Percentiles rank a stretch among this genome's conserved stretches.
Conservation (phyloP, 2,797 vertebrate species). For the Botia kubotai region DNA sequence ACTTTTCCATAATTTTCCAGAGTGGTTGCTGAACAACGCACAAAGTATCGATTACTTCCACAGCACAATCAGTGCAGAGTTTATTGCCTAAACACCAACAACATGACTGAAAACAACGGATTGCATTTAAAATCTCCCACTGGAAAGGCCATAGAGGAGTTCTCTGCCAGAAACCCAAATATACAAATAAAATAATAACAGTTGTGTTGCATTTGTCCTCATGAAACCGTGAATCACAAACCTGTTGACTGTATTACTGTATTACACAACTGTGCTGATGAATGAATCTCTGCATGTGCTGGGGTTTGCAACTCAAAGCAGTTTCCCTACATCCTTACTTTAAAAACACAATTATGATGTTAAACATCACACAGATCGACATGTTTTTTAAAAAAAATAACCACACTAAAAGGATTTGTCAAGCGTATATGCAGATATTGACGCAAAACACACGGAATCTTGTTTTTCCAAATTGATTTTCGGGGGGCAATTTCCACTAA, state of each 20-base stretch:
- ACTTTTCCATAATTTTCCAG: too few species aligned
- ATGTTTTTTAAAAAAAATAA: neutral
- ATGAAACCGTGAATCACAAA: neutral
- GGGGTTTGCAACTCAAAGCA: neutral
- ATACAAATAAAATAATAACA: neutral
- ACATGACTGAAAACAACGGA: neutral
- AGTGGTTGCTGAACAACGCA: too few species aligned
- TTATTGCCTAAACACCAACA: too few species aligned
- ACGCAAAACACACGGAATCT: neutral
- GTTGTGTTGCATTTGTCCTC: neutral
- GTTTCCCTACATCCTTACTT: neutral
- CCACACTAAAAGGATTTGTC: neutral
- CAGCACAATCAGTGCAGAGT: too few species aligned
- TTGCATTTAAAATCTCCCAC: neutral
- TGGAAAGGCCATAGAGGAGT: neutral
- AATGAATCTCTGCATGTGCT: neutral
- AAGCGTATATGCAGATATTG: neutral
- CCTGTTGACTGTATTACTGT: neutral
- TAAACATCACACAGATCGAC: neutral
- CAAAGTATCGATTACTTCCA: too few species aligned
- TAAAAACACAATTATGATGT: neutral
- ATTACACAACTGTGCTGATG: neutral
- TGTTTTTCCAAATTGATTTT: neutral
- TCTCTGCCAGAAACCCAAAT: neutral
- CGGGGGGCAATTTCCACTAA: neutral